Conservation (phyloP, 2,888 invertebrate genomes). For the Platypus cylindrus region DNA sequence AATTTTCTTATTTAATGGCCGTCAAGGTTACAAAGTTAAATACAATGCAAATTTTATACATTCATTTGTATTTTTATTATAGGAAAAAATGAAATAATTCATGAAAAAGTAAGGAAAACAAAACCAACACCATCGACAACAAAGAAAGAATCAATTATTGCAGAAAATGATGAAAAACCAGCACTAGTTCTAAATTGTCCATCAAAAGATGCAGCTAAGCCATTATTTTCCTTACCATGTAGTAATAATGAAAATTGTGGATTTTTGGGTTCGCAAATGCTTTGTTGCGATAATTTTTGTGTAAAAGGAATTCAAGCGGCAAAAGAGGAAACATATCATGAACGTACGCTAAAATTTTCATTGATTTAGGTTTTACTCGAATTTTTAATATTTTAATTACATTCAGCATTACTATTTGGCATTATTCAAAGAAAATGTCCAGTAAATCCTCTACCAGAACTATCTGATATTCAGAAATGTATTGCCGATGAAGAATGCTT, state of each 20-base stretch:
- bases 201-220: constrained; percentile 36
- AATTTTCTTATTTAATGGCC: too few relatives aligned
- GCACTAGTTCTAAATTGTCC: constrained; percentile 34
- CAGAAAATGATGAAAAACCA: constrained; percentile 1
- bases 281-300: constrained; percentile 49
- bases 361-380: too few relatives aligned
- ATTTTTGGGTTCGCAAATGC: constrained; percentile 41
- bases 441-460: constrained; percentile 51
- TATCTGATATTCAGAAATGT: constrained; percentile 57
- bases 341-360: constrained; percentile 24
- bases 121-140: constrained; percentile 3
- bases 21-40: too few relatives aligned
- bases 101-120: not conserved
- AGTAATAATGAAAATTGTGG: constrained; percentile 40
- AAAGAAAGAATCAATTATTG: not conserved
- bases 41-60: not conserved
- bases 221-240: constrained; percentile 36
- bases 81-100: constrained; percentile 1
- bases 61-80: constrained; percentile 1
- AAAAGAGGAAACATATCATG: constrained; percentile 33
- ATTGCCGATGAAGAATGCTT: constrained; percentile 55
- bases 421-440: constrained; percentile 60
- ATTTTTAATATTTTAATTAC: not conserved
- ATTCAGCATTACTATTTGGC: constrained; percentile 50
- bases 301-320: constrained; percentile 49